Percentiles rank a stretch among this genome's conserved stretches.
phyloP scores from a whole-genome alignment of 2,113 vertebrate genomes.

The Willisornis vidua region DNA sequence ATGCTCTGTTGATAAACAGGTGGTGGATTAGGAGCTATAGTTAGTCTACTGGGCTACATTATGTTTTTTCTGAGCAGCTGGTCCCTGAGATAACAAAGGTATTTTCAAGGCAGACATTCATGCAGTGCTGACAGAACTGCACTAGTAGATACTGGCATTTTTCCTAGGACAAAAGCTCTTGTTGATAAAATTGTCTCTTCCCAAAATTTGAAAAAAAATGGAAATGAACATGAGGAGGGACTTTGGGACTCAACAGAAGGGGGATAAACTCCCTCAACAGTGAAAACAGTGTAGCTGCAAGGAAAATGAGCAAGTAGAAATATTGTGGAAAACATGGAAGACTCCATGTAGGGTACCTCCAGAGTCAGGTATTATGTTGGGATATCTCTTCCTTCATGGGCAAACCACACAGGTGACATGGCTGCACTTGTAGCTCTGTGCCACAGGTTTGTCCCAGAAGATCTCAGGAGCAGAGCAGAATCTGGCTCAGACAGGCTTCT shows the following conservation, averaged over 20 bases:
- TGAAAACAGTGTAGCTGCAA: background rate
- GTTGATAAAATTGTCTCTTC: background rate
- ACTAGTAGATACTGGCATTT: background rate
- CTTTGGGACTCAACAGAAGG: background rate
- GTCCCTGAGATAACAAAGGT: background rate
- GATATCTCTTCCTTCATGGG: background rate
- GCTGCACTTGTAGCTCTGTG: background rate
- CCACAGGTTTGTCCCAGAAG: background rate
- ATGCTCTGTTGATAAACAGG: background rate
- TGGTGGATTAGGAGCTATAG: background rate
- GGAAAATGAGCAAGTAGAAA: background rate
- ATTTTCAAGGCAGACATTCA: background rate
- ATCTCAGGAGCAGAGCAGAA: background rate
- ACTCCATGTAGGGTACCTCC: background rate
- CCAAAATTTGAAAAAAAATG: background rate
- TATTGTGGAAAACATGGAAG: background rate
- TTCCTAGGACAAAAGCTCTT: background rate
- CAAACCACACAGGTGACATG: fast-evolving
- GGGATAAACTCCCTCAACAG: background rate
- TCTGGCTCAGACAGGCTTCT: background rate
- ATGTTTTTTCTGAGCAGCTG: background rate
- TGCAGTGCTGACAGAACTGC: background rate
- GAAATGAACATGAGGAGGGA: background rate
- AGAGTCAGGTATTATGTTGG: background rate
- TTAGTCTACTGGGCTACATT: background rate